Conservation (phyloP, 2,797 vertebrate species). For the Malurus splendens region DNA sequence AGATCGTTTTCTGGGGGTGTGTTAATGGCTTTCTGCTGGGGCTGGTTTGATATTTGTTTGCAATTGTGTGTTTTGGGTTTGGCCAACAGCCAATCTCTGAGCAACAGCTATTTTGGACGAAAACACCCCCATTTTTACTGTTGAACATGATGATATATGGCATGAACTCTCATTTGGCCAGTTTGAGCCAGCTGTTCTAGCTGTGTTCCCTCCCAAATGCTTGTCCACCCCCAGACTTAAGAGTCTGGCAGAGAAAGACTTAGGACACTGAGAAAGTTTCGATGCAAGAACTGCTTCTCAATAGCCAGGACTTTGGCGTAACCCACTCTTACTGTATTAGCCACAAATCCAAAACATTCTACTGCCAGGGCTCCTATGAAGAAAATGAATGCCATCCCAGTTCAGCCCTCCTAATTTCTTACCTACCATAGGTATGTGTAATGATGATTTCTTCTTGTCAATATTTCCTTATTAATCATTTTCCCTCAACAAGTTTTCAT, state of each 20-base stretch:
- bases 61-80: not conserved
- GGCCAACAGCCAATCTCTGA: not conserved
- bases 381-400: not conserved
- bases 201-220: not conserved
- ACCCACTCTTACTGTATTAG: not conserved
- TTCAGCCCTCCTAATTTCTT: not conserved
- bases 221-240: not conserved
- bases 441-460: not conserved
- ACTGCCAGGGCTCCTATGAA: not conserved
- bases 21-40: not conserved
- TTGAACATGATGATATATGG: not conserved
- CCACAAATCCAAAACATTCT: not conserved
- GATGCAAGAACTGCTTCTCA: not conserved
- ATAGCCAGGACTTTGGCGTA: not conserved
- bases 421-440: not conserved
- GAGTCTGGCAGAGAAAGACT: not conserved
- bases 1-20: not conserved
- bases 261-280: not conserved
- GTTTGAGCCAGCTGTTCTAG: not conserved
- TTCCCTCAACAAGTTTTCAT: not conserved
- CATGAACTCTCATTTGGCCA: not conserved
- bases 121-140: fast-evolving
- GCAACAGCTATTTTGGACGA: not conserved
- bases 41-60: not conserved
- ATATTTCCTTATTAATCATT: not conserved